Evolutionary conservation across 2,888 invertebrate species (phyloP), one percentile per base, ranked within the genome.

Genomic region (Stenichneumon culpator): DNA sequence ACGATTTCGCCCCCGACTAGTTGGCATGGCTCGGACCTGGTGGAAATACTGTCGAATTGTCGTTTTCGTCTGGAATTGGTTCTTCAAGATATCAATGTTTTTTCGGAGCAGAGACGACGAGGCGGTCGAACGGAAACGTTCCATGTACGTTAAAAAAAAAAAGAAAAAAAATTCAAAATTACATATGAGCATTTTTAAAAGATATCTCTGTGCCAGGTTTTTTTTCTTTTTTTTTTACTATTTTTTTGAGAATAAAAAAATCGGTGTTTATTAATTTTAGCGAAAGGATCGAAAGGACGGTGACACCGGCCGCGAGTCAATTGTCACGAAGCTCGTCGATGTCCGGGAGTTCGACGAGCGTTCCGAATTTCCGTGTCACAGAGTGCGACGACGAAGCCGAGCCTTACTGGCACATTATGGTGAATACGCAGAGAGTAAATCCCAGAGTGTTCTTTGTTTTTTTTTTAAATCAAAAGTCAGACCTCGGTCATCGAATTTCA

Each of bases 371-470:
- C 83, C 91, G 88, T 87, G 89, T 92, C 85, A 89, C 89, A 72
- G 91, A 91, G 89, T 92, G 90, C 80, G 91, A 92, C 87, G 90
- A 90, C 82, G 90, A 87, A 88, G 92, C 92, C 79, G 91, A 92
- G 86, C 92, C 92, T 47, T 92, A 92, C 87, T 92, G 92, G 92
- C 90, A 90, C 87, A 89, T 90, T 74, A 90, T 90, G 90, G 92
- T 93, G 92, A 85, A 85, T 85, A 85, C 65, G 22, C 32, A 68
- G 36, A 16, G 65, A 36, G 39, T 25, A 60, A 28, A 28, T n/a
- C 60, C 60, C 28, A 28, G 28, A 60, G 57, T 57, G 67, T 73
- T 60, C 69, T 60, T 79, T 22, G 54, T 60, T 57, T 39, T 36
- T 39, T 36, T 44, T 74, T 28, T 54, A 9, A 57, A 25, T 50